phyloP scores from a whole-genome alignment of 1,140 invertebrate genomes.

The Formica selysi region DNA sequence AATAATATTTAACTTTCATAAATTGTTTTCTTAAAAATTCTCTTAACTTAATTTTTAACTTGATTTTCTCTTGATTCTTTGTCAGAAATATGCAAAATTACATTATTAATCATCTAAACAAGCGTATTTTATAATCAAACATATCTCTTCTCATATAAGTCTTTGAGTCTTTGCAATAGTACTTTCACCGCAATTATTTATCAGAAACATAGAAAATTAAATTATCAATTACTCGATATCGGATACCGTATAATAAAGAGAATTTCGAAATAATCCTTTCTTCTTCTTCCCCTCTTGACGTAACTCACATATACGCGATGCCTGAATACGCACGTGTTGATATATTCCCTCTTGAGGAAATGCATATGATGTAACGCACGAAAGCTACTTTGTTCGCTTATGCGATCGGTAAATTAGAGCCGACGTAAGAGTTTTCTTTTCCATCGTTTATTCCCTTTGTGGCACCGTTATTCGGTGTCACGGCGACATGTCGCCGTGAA shows the following conservation, averaged over 20 bases:
- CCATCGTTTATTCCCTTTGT: constrained; percentile 74
- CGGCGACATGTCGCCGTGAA: constrained; percentile 50
- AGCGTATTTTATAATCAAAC: background rate
- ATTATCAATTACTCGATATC: constrained; percentile 1
- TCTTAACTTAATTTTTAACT: no score
- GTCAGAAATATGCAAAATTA: background rate
- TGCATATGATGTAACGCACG: constrained; percentile 20
- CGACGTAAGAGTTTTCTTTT: constrained; percentile 48
- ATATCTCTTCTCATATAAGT: background rate
- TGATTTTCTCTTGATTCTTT: no score
- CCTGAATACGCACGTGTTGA: background rate
- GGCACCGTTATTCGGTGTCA: constrained; percentile 29
- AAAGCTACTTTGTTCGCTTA: constrained; percentile 40
- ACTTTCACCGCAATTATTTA: background rate
- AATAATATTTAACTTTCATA: no score
- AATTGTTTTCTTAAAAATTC: no score
- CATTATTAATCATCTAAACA: background rate
- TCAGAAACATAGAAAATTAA: background rate
- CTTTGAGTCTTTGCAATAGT: background rate
- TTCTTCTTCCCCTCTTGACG: background rate
- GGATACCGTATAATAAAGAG: background rate
- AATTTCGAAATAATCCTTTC: constrained; percentile 26
- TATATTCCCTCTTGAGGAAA: constrained; percentile 20
- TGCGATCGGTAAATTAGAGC: constrained; percentile 63
- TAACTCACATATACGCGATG: background rate